phyloP scores from a whole-genome alignment of 2,797 vertebrate species.

The Rhinichthys osculus region DNA sequence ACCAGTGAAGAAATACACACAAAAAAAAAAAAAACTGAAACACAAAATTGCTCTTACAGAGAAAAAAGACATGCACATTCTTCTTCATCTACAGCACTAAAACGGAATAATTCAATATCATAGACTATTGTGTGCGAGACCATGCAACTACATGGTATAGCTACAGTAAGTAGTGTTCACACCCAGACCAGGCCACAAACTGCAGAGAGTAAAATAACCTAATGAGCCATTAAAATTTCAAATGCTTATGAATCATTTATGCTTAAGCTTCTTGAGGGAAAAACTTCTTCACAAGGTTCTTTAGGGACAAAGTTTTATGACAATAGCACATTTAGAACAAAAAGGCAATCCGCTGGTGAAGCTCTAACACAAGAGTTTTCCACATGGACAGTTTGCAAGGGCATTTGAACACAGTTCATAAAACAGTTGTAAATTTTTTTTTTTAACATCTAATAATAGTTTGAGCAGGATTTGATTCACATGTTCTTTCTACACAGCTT shows the following conservation, averaged over 20 bases:
- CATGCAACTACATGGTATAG: background rate
- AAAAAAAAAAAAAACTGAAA: background rate
- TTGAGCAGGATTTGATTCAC: background rate
- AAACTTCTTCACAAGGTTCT: slow-evolving; percentile 40
- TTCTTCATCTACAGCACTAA: background rate
- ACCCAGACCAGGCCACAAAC: slow-evolving; percentile 4
- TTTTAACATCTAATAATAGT: slow-evolving; percentile 4
- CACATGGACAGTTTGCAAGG: background rate
- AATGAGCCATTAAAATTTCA: slow-evolving; percentile 57
- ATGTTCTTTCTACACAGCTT: background rate
- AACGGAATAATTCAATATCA: background rate
- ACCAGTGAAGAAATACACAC: background rate
- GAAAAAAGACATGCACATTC: background rate
- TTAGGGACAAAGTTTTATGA: slow-evolving; percentile 29
- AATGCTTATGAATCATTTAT: slow-evolving; percentile 61
- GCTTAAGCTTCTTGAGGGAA: slow-evolving; percentile 43
- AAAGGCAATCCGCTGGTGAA: slow-evolving; percentile 13
- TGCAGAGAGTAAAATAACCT: slow-evolving; percentile 47
- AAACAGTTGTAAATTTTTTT: background rate
- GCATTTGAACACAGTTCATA: background rate
- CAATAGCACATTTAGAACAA: slow-evolving; percentile 23
- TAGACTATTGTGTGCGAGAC: background rate
- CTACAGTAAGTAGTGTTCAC: background rate
- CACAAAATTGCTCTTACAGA: background rate
- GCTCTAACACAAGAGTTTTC: background rate